These are phyloP conservation scores for Austrofundulus limnaeus DNA, from an alignment of 2,113 vertebrate genomes.

Conservation along the genomic window DNA sequence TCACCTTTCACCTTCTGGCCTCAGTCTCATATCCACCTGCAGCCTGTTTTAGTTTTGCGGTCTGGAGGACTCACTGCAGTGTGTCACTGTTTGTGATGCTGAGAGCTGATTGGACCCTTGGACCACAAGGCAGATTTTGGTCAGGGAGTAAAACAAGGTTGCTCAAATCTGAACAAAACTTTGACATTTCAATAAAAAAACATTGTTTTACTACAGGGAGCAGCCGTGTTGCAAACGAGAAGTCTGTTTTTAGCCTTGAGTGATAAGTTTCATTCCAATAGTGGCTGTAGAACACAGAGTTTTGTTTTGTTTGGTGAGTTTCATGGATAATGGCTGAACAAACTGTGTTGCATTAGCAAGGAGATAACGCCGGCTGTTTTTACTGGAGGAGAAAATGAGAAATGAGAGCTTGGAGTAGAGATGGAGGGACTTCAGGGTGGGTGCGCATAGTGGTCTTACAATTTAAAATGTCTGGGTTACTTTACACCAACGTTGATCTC, in stretches of 20 bases:
- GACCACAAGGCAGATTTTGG: conserved; percentile 22
- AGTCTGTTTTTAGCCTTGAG: conserved; percentile 47
- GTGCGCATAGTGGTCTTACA: conserved; percentile 64
- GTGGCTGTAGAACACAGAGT: conserved; percentile 17
- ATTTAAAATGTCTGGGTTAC: conserved; percentile 69
- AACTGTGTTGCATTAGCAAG: conserved; percentile 63
- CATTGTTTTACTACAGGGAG: not conserved
- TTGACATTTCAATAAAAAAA: too few relatives aligned
- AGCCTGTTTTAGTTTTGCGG: conserved; percentile 19
- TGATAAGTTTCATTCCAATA: conserved; percentile 35
- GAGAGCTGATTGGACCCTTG: conserved; percentile 25
- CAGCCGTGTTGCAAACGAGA: conserved; percentile 10
- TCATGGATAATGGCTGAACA: conserved; percentile 69
- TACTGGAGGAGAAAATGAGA: conserved; percentile 76
- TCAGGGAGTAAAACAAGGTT: conserved; percentile 29
- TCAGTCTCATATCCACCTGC: conserved; percentile 19
- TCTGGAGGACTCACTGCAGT: not conserved
- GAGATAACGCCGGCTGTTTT: conserved; percentile 71
- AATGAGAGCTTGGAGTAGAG: conserved; percentile 49
- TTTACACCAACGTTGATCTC: conserved; percentile 59
- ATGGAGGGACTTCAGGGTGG: conserved; percentile 30
- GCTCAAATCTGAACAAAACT: conserved; percentile 6
- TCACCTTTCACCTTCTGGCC: conserved; percentile 39
- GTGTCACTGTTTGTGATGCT: conserved; percentile 26
- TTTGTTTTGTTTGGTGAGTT: conserved; percentile 54